Conservation (phyloP, 2,113 vertebrate species). For the Melozone crissalis region DNA sequence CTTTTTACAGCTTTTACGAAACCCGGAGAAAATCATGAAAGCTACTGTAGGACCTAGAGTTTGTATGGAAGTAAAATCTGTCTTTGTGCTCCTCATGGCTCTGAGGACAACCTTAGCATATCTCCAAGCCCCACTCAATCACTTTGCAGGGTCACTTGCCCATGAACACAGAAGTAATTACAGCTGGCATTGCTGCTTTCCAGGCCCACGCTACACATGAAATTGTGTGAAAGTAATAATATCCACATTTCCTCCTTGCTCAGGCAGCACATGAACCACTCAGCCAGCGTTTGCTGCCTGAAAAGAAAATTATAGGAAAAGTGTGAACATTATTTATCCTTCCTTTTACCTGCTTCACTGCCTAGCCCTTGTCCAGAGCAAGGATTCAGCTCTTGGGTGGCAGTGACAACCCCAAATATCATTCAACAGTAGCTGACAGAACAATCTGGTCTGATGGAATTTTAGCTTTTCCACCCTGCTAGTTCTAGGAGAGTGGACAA, state of each 20-base stretch:
- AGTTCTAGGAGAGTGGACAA: not conserved
- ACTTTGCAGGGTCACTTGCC: not conserved
- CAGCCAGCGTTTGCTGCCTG: not conserved
- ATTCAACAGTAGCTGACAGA: not conserved
- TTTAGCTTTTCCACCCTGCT: not conserved
- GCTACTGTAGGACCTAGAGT: not conserved
- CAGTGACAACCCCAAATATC: not conserved
- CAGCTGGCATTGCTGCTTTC: not conserved
- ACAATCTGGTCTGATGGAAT: not conserved
- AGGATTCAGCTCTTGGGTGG: not conserved
- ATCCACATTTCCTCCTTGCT: not conserved
- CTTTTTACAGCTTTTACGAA: not conserved
- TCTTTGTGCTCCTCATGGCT: not conserved
- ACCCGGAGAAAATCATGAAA: not conserved
- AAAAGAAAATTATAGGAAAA: not conserved
- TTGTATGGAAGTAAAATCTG: not conserved
- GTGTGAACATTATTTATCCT: not conserved
- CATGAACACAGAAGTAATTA: not conserved
- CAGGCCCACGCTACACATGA: not conserved
- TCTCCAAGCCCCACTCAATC: not conserved
- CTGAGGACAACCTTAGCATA: not conserved
- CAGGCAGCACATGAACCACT: not conserved
- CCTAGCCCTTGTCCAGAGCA: not conserved
- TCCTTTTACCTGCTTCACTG: not conserved
- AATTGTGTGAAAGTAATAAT: not conserved